Evolutionary conservation across 2,888 invertebrate species (phyloP).

Genomic region (Leptinotarsa tumamoca): DNA sequence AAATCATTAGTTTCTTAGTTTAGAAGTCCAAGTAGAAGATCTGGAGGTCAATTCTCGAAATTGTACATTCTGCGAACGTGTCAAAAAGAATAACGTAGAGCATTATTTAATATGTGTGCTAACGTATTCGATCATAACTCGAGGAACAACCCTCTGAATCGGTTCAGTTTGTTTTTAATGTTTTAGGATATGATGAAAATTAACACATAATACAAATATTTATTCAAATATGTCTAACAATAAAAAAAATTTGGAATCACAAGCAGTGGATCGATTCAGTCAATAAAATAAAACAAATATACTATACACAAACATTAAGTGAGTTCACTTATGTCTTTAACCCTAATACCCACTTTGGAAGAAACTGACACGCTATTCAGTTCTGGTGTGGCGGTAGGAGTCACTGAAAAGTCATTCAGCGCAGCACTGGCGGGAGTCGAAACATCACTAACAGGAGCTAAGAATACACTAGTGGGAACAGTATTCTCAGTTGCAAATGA

Average conservation of each 20-base stretch:
- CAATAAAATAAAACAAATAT: background rate
- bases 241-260: background rate
- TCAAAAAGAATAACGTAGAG: too few species aligned
- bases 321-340: slow-evolving; percentile 30
- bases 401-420: background rate
- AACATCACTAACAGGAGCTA: background rate
- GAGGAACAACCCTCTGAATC: too few species aligned
- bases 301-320: slow-evolving; percentile 7
- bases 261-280: background rate
- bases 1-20: too few species aligned
- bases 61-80: too few species aligned
- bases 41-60: too few species aligned
- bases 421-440: background rate
- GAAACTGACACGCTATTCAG: background rate
- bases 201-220: slow-evolving; percentile 10
- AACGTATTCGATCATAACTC: too few species aligned
- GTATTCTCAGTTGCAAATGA: background rate
- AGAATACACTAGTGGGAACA: background rate
- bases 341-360: slow-evolving; percentile 22
- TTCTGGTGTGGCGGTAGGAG: background rate
- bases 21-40: too few species aligned
- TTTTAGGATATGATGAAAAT: background rate
- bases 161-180: too few species aligned
- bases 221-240: background rate
- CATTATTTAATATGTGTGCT: too few species aligned